Percentiles rank a stretch among this genome's conserved stretches.
phyloP scores from a whole-genome alignment of 2,888 invertebrate genomes.

The Lomographa bimaculata region DNA sequence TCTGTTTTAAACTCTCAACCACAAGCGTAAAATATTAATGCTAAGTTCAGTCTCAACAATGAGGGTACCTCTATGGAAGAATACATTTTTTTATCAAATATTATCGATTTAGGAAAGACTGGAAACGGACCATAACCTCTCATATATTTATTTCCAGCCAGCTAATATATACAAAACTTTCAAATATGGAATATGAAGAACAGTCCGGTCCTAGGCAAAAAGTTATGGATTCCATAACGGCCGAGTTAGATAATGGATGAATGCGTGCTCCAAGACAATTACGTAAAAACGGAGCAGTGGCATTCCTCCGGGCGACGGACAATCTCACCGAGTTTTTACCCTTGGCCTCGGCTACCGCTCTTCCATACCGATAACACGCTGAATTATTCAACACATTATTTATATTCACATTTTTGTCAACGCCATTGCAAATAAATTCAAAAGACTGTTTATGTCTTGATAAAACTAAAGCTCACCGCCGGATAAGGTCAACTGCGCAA shows the following conservation, averaged over 20 bases:
- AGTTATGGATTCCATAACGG: slow-evolving; percentile 37
- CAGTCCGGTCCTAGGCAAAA: slow-evolving; percentile 35
- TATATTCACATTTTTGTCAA: slow-evolving; percentile 83
- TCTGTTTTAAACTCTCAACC: no score
- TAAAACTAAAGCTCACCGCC: slow-evolving; percentile 79
- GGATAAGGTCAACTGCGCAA: slow-evolving; percentile 59
- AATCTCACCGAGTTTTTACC: slow-evolving; percentile 62
- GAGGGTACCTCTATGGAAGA: no score
- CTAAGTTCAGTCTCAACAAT: no score
- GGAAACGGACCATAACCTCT: no score
- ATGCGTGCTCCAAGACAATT: slow-evolving; percentile 79
- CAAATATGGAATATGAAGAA: slow-evolving; percentile 37
- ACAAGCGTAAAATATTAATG: no score
- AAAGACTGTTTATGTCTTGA: slow-evolving; percentile 82
- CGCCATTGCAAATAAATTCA: slow-evolving; percentile 80
- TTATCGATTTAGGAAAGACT: no score
- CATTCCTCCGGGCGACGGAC: slow-evolving; percentile 69
- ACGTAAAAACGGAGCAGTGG: slow-evolving; percentile 75
- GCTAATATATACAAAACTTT: slow-evolving; percentile 34
- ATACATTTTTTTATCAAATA: no score
- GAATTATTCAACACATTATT: slow-evolving; percentile 81
- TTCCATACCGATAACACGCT: slow-evolving; percentile 81
- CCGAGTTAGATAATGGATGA: slow-evolving; percentile 75
- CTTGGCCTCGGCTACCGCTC: slow-evolving; percentile 52
- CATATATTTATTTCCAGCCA: no score